Conservation (phyloP, 1,140 invertebrate species). For the Papilio polyxenes region DNA sequence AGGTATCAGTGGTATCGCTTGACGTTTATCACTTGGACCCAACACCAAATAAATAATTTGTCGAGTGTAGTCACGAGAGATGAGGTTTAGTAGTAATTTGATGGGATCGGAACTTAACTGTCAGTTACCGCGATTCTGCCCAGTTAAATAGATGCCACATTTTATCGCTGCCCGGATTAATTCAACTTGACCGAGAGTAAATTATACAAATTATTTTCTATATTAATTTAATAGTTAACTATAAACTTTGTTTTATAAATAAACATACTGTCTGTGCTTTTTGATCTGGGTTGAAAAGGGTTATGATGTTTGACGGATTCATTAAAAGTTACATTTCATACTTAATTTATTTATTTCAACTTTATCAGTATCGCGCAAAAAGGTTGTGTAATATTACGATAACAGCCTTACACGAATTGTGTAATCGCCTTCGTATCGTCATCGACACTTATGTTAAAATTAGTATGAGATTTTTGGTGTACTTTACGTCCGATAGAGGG, state of each 20-base stretch:
- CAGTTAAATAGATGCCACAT: slow-evolving; percentile 35
- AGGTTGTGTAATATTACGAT: not conserved
- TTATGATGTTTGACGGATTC: not conserved
- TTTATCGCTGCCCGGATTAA: slow-evolving; percentile 5
- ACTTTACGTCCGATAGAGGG: too few relatives aligned
- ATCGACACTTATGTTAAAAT: too few relatives aligned
- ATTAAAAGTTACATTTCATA: not conserved
- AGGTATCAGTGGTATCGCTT: not conserved
- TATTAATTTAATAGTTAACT: slow-evolving; percentile 5
- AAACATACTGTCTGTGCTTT: not conserved
- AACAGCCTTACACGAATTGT: too few relatives aligned
- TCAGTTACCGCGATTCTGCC: slow-evolving; percentile 40
- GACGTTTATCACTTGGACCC: slow-evolving; percentile 43
- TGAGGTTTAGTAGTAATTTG: slow-evolving; percentile 51
- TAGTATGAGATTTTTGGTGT: too few relatives aligned
- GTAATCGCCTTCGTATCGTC: too few relatives aligned
- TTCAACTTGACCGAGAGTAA: not conserved
- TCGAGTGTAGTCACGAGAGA: slow-evolving; percentile 50
- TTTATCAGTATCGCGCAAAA: not conserved
- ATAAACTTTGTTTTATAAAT: slow-evolving; percentile 7
- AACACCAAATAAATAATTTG: slow-evolving; percentile 51
- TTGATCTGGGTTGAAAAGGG: not conserved
- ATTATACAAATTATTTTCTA: slow-evolving; percentile 23
- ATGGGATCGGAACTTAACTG: slow-evolving; percentile 47
- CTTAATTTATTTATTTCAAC: not conserved